These are phyloP conservation scores for Heterohyrax brucei DNA, from an alignment of 2,797 vertebrate genomes.

Conservation along the genomic window DNA sequence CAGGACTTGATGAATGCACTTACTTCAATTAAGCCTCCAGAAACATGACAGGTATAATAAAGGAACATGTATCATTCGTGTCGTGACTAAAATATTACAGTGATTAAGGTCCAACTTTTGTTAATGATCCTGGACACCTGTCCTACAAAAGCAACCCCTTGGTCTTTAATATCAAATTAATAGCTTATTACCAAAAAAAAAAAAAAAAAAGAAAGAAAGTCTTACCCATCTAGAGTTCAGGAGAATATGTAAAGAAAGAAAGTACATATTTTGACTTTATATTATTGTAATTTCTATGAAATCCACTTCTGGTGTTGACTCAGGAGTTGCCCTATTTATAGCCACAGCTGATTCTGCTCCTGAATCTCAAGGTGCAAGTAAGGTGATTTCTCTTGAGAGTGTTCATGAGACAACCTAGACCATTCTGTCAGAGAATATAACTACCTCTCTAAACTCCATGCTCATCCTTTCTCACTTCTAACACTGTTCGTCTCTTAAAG, in stretches of 20 bases:
- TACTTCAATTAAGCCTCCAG: conserved; percentile 48
- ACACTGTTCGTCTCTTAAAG: background rate
- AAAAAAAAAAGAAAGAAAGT: background rate
- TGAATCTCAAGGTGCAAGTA: background rate
- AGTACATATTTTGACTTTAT: background rate
- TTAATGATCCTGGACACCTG: background rate
- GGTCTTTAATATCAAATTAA: background rate
- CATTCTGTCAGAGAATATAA: background rate
- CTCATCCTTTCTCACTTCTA: rapidly evolving
- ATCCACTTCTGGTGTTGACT: background rate
- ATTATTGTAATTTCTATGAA: background rate
- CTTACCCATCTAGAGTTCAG: background rate
- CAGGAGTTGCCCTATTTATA: background rate
- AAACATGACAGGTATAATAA: background rate
- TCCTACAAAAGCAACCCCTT: background rate
- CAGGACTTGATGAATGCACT: conserved; percentile 39
- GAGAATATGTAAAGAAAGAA: background rate
- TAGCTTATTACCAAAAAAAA: background rate
- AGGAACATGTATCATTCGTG: background rate
- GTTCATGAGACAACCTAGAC: background rate
- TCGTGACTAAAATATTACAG: conserved; percentile 38
- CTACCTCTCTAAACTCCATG: background rate
- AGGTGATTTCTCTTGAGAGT: background rate
- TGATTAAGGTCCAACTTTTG: background rate
- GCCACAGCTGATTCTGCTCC: background rate